Conservation (phyloP, 1,140 invertebrate species). For the Holcopasites calliopsidis region DNA sequence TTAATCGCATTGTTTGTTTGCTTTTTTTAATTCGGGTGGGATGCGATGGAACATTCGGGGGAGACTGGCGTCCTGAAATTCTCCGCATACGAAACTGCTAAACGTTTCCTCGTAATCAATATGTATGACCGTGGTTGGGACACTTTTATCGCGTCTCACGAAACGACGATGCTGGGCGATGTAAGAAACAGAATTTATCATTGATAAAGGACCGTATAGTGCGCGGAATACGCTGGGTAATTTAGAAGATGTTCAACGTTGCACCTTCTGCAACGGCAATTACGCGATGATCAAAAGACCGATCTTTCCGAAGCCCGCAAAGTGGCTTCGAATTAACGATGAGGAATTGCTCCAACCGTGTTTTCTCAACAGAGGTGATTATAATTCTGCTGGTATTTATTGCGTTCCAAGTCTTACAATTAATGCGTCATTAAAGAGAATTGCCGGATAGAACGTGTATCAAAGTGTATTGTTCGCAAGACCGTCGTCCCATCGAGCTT, state of each 20-base stretch:
- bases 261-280: neutral
- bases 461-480: neutral
- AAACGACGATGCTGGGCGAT: neutral
- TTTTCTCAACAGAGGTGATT: too few species aligned
- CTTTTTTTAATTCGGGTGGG: too few species aligned
- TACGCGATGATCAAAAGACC: neutral
- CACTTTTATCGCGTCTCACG: neutral
- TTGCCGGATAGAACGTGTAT: too few species aligned
- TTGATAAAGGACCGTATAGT: too few species aligned
- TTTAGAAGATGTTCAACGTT: neutral
- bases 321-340: neutral
- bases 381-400: too few species aligned
- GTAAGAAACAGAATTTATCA: neutral
- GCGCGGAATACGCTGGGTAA: neutral
- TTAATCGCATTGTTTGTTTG: neutral
- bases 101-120: neutral
- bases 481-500: neutral
- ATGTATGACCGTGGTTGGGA: slow-evolving; percentile 1
- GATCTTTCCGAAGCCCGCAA: too few species aligned
- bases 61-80: slow-evolving; percentile 4
- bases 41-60: too few species aligned
- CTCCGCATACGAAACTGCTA: neutral
- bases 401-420: too few species aligned
- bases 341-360: neutral
- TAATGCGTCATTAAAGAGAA: too few species aligned